These are phyloP conservation scores for Syrmaticus mikado DNA, from an alignment of 2,113 vertebrate genomes.

Conservation along the genomic window DNA sequence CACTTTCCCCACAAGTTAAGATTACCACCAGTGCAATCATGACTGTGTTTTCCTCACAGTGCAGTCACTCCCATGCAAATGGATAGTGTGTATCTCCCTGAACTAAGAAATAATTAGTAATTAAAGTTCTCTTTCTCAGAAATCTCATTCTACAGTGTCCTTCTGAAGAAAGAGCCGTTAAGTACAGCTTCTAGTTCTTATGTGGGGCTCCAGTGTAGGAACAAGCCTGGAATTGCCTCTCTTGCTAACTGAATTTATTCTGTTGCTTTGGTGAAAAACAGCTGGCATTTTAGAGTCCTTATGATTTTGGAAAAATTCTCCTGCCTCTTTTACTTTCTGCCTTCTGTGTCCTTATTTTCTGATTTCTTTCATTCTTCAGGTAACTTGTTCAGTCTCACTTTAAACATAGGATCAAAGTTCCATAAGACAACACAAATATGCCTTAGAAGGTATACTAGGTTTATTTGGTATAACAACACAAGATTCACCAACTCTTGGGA, in stretches of 20 bases:
- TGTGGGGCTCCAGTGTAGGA: not conserved
- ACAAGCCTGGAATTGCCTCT: not conserved
- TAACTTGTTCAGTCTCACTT: not conserved
- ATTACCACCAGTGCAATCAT: not conserved
- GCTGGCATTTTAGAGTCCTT: not conserved
- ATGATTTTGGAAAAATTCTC: not conserved
- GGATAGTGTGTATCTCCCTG: not conserved
- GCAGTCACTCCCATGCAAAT: not conserved
- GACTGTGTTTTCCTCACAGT: not conserved
- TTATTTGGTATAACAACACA: not conserved
- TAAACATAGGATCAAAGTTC: not conserved
- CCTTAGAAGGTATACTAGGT: not conserved
- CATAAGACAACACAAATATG: not conserved
- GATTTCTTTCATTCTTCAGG: not conserved
- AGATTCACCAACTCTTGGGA: accelerated
- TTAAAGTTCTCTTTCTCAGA: not conserved
- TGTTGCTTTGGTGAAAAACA: not conserved
- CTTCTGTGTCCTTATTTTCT: not conserved
- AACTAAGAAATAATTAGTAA: not conserved
- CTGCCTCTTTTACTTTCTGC: not conserved
- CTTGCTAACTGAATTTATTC: not conserved
- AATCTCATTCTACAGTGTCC: not conserved
- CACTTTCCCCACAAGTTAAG: not conserved
- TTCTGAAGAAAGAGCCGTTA: not conserved
- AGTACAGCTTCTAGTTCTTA: not conserved